Conservation (phyloP, 2,888 invertebrate species). For the Protonemura montana region DNA sequence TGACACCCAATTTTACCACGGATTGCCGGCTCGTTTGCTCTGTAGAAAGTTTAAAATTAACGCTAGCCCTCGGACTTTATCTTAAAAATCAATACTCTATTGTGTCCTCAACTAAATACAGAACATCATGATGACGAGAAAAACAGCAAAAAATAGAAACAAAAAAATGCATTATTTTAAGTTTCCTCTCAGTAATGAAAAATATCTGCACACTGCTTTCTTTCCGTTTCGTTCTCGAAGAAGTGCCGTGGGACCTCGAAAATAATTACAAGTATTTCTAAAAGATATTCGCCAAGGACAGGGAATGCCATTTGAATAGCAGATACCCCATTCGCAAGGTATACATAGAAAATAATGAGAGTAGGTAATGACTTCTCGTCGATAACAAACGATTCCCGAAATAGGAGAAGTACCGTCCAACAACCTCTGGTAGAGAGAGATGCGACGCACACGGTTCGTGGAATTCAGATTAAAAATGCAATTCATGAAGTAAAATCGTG, state of each 20-base stretch:
- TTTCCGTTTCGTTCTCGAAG: not conserved
- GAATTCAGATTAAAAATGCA: conserved; percentile 48
- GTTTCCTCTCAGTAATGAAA: no score
- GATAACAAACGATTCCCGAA: conserved; percentile 30
- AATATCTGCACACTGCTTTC: no score
- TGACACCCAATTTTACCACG: no score
- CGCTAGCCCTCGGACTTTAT: no score
- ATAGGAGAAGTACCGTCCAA: not conserved
- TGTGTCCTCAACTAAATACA: no score
- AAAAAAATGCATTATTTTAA: no score
- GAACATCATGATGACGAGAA: no score
- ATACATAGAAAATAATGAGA: not conserved
- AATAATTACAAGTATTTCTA: not conserved
- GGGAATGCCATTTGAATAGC: not conserved
- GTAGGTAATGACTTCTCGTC: not conserved
- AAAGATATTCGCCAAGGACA: not conserved
- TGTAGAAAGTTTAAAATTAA: no score
- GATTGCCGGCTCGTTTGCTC: no score
- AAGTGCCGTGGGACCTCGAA: not conserved
- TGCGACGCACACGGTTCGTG: not conserved
- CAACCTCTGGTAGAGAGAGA: not conserved
- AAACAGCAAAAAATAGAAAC: no score
- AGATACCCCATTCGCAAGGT: not conserved
- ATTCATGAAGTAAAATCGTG: conserved; percentile 28
- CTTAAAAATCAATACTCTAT: no score